A percentile compares a stretch with the other conserved stretches of the same genome.
These are phyloP conservation scores for Cisticola juncidis DNA, from an alignment of 2,113 vertebrate genomes.

Conservation along the genomic window DNA sequence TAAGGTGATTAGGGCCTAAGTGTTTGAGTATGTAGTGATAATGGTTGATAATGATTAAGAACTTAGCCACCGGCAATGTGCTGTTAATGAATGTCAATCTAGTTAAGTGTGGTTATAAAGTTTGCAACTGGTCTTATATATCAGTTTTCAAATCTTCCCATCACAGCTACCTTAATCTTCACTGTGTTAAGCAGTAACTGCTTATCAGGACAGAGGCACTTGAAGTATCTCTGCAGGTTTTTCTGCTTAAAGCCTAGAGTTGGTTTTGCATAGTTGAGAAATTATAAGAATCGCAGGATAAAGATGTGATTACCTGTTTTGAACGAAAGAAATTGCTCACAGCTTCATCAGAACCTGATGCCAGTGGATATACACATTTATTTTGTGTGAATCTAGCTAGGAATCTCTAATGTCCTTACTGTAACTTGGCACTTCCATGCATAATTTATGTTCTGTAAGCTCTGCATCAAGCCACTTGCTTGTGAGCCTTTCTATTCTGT, in stretches of 20 bases:
- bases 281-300: background rate
- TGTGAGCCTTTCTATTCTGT: background rate
- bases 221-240: background rate
- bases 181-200: background rate
- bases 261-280: background rate
- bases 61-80: background rate
- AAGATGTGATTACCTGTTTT: background rate
- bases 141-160: background rate
- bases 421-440: background rate
- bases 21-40: background rate
- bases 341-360: background rate
- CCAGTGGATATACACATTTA: fast-evolving
- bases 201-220: background rate
- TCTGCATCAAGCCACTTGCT: background rate
- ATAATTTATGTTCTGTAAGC: conserved; percentile 21
- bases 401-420: background rate
- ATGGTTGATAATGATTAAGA: background rate
- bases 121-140: background rate
- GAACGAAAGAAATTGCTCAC: background rate
- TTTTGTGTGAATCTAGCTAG: background rate
- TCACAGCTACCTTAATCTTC: background rate
- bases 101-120: background rate
- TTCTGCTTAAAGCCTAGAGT: background rate
- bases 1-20: background rate
- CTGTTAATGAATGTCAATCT: background rate